Evolutionary conservation across 2,797 vertebrate genomes (phyloP), one percentile per base, ranked within the genome.

Genomic region (Phataginus tricuspis): DNA sequence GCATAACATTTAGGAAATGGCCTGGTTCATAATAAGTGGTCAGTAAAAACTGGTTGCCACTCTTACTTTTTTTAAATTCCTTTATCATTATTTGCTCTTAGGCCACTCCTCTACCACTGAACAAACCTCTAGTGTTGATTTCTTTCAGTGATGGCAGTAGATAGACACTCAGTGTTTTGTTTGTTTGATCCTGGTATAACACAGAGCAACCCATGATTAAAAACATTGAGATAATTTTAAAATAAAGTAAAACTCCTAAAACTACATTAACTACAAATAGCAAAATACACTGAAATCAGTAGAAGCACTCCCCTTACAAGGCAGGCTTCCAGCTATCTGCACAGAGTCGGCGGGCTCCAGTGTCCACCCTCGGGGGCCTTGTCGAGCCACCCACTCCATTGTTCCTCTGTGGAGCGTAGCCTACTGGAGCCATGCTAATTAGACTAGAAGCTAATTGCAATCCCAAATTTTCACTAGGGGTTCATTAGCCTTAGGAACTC

Each of bases 401-500:
- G 69, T 91, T 96, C 86, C 90, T 92, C 61, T 42, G 0, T 15
- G 91, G 75, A 83, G 79, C 94, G 88, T 82, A 94, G 61, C 87
- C 71, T 66, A 53, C 66, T 89, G 74, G 88, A 94, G 63, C 83
- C 69, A 37, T 25, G 37, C 71, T 96, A 89, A 95, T 97, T 92
- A 96, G 51, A 83, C 64, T 89, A 55, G 57, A 95, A 94, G 39
- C 61, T 90, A 95, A 79, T 83, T 96, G 92, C 85, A 92, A 25
- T 95, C 82, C 86, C n/a, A 37, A 94, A 29, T 93, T 74, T 90
- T 94, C 78, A 68, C 55, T 69, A 34, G 90, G 80, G 74, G 75
- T 84, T 92, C 79, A 86, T 95, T 94, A 93, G 79, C 90, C 87
- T 96, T 82, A 92, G 83, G 85, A 95, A 92, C 96, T 95, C 78